Percentiles rank a stretch among this genome's conserved stretches.
phyloP scores from a whole-genome alignment of 2,113 vertebrate genomes.

The Daphoenositta chrysoptera region DNA sequence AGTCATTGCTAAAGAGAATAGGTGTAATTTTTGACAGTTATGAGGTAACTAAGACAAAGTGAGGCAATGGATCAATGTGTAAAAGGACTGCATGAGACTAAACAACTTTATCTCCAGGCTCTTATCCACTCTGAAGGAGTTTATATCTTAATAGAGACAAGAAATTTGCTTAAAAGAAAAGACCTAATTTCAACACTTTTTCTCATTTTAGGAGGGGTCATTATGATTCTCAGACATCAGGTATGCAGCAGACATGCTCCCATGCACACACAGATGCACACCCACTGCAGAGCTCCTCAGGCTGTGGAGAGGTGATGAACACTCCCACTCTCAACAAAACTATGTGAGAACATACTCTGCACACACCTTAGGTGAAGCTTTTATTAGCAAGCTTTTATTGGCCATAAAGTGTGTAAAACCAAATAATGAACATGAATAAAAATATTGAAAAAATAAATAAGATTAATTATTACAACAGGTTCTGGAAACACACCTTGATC shows the following conservation, averaged over 20 bases:
- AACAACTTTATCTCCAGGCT: background rate
- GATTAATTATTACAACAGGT: background rate
- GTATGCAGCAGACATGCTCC: background rate
- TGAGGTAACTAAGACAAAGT: background rate
- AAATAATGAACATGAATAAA: background rate
- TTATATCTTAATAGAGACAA: background rate
- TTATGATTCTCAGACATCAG: background rate
- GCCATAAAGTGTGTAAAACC: background rate
- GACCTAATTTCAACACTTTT: background rate
- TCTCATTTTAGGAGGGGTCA: background rate
- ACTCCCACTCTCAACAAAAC: background rate
- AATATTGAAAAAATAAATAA: background rate
- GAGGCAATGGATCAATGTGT: background rate
- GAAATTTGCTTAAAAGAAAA: background rate
- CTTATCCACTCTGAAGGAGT: background rate
- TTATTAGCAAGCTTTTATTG: background rate
- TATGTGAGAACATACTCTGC: background rate
- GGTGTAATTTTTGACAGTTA: background rate
- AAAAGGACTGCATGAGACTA: background rate
- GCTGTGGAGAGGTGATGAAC: background rate
- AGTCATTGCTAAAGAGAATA: background rate
- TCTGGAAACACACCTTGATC: background rate
- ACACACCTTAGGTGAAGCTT: background rate
- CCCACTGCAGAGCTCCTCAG: background rate
- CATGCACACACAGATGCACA: fast-evolving